phyloP scores from a whole-genome alignment of 2,888 invertebrate genomes.

The Agrotis segetum region DNA sequence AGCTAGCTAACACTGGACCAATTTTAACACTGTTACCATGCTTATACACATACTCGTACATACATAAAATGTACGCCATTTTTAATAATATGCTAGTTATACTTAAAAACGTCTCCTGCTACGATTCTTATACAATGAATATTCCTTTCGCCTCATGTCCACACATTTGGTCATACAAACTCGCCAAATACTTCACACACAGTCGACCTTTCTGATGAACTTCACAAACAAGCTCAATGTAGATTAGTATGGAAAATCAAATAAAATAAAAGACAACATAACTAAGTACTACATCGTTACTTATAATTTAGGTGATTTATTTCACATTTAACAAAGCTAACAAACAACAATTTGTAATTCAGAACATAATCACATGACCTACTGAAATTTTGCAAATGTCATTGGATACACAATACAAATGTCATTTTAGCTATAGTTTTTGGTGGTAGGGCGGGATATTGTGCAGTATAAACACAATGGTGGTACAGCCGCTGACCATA shows the following conservation, averaged over 20 bases:
- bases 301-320: background rate
- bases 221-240: too few relatives aligned
- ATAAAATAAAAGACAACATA: constrained; percentile 1
- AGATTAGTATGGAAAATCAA: background rate
- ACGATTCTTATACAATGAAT: too few relatives aligned
- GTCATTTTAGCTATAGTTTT: constrained; percentile 22
- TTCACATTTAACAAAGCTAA: constrained; percentile 21
- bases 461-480: constrained; percentile 72
- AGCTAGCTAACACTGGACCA: too few relatives aligned
- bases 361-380: background rate
- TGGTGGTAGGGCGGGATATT: constrained; percentile 50
- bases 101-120: too few relatives aligned
- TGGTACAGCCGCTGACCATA: constrained; percentile 76
- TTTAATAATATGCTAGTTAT: too few relatives aligned
- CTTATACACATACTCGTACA: too few relatives aligned
- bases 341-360: background rate
- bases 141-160: too few relatives aligned
- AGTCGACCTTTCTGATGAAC: too few relatives aligned
- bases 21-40: too few relatives aligned
- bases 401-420: constrained; percentile 18
- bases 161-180: too few relatives aligned
- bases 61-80: too few relatives aligned
- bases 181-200: too few relatives aligned
- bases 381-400: constrained; percentile 26
- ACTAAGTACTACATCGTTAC: constrained; percentile 7